A percentile compares a stretch with the other conserved stretches of the same genome.
Evolutionary conservation across 2,888 invertebrate species (phyloP).

Genomic region (Diadegma fenestrale): DNA sequence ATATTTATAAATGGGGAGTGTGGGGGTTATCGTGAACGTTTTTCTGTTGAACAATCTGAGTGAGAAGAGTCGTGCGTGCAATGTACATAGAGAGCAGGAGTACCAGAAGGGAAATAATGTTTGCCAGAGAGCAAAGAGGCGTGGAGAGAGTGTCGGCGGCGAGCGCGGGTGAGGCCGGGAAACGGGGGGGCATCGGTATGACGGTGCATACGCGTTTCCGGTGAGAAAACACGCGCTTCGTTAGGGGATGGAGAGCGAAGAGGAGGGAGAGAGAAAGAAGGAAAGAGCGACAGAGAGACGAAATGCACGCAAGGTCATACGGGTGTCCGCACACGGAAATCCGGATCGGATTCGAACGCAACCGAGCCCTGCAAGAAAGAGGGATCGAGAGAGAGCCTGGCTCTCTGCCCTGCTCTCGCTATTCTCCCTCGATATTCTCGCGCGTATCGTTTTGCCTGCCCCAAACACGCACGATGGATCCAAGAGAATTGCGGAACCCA

Average conservation of each 20-base stretch:
- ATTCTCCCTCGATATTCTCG: constrained; percentile 46
- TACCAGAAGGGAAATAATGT: constrained; percentile 45
- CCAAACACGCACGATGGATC: constrained; percentile 34
- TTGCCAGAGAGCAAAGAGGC: constrained; percentile 35
- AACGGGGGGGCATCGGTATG: constrained; percentile 75
- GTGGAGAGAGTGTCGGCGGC: constrained; percentile 3
- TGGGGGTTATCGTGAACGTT: constrained; percentile 31
- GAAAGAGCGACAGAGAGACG: constrained; percentile 71
- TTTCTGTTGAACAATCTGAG: constrained; percentile 61
- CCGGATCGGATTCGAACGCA: constrained; percentile 75
- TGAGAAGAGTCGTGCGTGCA: constrained; percentile 58
- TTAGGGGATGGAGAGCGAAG: constrained; percentile 21
- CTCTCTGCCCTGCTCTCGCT: background rate
- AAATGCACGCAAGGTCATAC: constrained; percentile 81
- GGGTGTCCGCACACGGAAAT: constrained; percentile 82
- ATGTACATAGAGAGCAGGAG: constrained; percentile 21
- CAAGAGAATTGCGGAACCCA: constrained; percentile 14
- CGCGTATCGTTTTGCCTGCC: constrained; percentile 54
- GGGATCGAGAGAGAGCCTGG: constrained; percentile 5
- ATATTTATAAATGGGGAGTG: constrained; percentile 6
- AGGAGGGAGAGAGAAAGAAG: constrained; percentile 16
- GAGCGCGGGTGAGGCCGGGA: constrained; percentile 25
- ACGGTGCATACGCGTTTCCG: constrained; percentile 79
- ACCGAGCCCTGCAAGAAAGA: constrained; percentile 60
- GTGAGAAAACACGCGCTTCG: constrained; percentile 74